Base-by-base conservation (phyloP, 2,888 invertebrate genomes). In the Heliconius erato region DNA sequence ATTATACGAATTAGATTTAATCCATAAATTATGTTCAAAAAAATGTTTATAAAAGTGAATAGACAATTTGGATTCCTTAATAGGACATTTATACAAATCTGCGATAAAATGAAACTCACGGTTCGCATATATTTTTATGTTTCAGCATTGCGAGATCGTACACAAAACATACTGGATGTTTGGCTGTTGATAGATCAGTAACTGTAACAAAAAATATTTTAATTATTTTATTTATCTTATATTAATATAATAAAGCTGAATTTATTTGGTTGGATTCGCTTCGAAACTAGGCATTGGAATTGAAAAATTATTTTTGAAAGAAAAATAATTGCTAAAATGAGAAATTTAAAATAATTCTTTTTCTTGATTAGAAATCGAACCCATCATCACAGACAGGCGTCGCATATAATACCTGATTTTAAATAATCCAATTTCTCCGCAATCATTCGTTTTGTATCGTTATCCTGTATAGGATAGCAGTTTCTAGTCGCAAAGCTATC, bases 131-230 rank as follows among this genome's bases (percentile, higher is more conserved):
- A 88, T 98, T 97, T 87, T 94, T 96, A 91, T 99, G 99, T 85
- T 97, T 97, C 87, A 97, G 91, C 98, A 98, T 98, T 14, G 96
- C 95, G 54, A 97, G 96, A 90, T 98, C 98, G 92, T 98, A 98
- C 3, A 98, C 97, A 85, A 98, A 97, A 86, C 98, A 97, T 0
- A 98, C 97, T 79, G 96, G 95, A 86, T 97, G 93, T 68, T 95
- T 93, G 0, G 98, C 97, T 85, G 95, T 88, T 0, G 93, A 89
- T 49, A 97, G 88, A 83, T 96, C 96, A 0, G 97, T 97, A 81
- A 94, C 97, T 97, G 90, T 28, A 93, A 94, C 85, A 87, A 85
- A 81, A 87, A 77, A 85, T 77, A 49, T 19, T 54, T 19, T 3
- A 23, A 54, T 54, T 54, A 54, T 19, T 54, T 0, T 54, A 16